Base-by-base conservation (phyloP, 2,797 vertebrate genomes). In the Etheostoma nigrum region DNA sequence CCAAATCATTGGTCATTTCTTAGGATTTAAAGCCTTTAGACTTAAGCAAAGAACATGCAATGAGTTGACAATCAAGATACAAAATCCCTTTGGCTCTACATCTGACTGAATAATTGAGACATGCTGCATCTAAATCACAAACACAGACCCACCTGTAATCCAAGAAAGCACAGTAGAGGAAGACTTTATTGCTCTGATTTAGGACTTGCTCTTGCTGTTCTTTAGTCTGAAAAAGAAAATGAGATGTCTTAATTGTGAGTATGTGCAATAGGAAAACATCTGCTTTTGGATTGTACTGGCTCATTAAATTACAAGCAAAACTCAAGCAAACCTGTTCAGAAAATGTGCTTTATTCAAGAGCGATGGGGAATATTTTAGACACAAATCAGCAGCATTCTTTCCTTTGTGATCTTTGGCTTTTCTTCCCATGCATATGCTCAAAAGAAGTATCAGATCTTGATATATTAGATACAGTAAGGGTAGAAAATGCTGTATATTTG, bases 121-220 rank as follows among this genome's bases (percentile, higher is more conserved):
- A 58, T 36, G 42, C n/a, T 66, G 47, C 45, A 57, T 76, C 9
- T 4, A 55, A 72, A 75, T 73, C 54, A 69, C 16, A 5, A 66
- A 65, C 48, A 67, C 62, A 57, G 70, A 94, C 95, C 4, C 93
- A 99, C 98, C 98, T 99, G 74, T 98, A 99, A 89, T 99, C 96
- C 92, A 99, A 90, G 89, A 98, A 99, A 33, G 96, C 97, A 0
- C 98, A 99, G 91, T 99, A 98, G 40, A 98, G 94, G 82, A 96
- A 95, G 68, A 98, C 92, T 79, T 86, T 93, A 84, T 96, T 97
- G 89, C 95, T 98, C 77, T 94, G 87, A 60, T 98, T 98, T 16
- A 93, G 70, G 10, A 95, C 93, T 84, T 95, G 94, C 3, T 85
- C 91, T 82, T 96, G 95, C 55, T 98, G 97, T 25, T 93, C 94